Conservation (phyloP, 1,140 invertebrate species). For the Pantala flavescens region DNA sequence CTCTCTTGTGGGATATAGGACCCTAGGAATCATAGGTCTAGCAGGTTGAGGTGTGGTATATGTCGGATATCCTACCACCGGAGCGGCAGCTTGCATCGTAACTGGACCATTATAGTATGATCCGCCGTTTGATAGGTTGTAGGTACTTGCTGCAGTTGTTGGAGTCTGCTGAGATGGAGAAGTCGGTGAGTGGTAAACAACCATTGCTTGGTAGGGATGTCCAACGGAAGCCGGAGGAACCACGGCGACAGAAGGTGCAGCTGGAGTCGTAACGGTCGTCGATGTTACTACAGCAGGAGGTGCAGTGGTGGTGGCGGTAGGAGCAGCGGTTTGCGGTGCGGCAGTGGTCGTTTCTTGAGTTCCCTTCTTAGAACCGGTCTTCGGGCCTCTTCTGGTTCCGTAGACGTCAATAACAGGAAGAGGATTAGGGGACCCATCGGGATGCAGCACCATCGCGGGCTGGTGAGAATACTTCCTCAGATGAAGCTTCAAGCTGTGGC, state of each 20-base stretch:
- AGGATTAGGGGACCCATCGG: constrained; percentile 78
- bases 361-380: constrained; percentile 27
- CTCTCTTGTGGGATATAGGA: background rate
- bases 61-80: background rate
- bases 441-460: constrained; percentile 73
- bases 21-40: background rate
- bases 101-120: background rate
- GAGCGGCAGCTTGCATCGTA: background rate
- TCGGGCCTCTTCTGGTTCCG: constrained; percentile 75
- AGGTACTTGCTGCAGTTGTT: background rate
- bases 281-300: background rate
- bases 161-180: background rate
- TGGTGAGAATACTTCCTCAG: constrained; percentile 84
- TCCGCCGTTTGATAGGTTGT: background rate
- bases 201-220: background rate
- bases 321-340: background rate
- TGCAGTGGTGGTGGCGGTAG: background rate
- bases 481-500: constrained; percentile 93
- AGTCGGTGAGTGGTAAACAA: background rate
- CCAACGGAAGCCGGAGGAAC: background rate
- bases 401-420: constrained; percentile 82
- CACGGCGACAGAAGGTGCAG: background rate
- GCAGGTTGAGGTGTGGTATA: constrained; percentile 2
- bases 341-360: background rate
- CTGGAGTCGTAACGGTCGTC: background rate